Evolutionary conservation across 2,797 vertebrate species (phyloP).

Genomic region (Sebastes wilsoni): DNA sequence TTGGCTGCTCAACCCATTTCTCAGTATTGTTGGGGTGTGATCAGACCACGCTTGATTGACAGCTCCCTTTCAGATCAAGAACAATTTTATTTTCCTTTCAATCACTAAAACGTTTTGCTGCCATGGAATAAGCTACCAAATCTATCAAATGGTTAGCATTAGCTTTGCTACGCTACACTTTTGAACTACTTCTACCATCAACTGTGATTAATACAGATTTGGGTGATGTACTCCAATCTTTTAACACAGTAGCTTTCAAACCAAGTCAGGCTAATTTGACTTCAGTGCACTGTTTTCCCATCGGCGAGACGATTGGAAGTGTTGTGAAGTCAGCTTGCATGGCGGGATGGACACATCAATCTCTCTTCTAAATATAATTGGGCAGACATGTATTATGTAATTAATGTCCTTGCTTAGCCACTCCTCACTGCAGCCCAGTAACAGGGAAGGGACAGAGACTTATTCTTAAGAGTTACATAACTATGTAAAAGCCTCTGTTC

Average conservation of each 20-base stretch:
- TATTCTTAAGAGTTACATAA: neutral
- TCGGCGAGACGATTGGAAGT: neutral
- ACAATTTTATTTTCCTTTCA: neutral
- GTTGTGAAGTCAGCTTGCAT: neutral
- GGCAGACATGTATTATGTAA: neutral
- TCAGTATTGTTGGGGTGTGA: neutral
- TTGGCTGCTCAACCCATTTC: neutral
- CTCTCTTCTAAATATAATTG: neutral
- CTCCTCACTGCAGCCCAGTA: neutral
- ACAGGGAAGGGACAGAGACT: neutral
- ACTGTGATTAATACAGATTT: neutral
- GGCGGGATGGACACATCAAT: neutral
- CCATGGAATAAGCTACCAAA: neutral
- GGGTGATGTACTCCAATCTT: neutral
- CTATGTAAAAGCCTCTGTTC: neutral
- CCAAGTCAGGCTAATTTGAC: neutral
- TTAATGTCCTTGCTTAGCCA: neutral
- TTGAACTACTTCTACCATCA: neutral
- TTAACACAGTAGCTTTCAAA: neutral
- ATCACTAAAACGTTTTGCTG: neutral
- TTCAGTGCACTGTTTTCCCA: neutral
- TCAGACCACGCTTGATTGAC: neutral
- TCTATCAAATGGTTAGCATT: neutral
- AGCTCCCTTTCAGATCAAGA: neutral
- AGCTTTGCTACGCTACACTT: neutral